Evolutionary conservation across 2,113 vertebrate genomes (phyloP), one percentile per base, ranked within the genome.

Genomic region (Gymnorhina tibicen): DNA sequence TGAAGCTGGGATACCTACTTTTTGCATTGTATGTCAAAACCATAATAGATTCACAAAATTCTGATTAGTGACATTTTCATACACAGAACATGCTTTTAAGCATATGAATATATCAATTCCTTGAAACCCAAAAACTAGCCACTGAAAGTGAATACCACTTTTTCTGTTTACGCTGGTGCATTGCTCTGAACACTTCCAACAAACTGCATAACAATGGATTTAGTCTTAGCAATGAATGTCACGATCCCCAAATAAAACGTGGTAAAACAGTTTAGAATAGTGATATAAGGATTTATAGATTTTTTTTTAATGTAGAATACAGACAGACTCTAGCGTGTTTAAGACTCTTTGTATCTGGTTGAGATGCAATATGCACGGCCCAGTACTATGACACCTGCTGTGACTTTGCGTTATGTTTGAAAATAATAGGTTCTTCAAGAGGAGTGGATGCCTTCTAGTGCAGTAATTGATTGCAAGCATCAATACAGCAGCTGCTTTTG

Each of bases 381-480:
- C 53, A 85, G 62, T 41, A 50, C 2, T 49, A 64, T 66, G 89
- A 87, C 55, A 79, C 96, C 97, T 97, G 97, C 97, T 97, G 96
- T 89, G 97, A 91, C 91, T 95, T 80, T 66, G 60, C 74, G 95
- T 96, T 98, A 91, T 98, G 94, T 95, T 93, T 96, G 93, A 97
- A 97, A 97, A 98, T 97, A 97, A 98, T 94, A 93, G 91, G 79
- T 74, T 96, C 68, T 95, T 97, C 88, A 49, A 64, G 95, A 94
- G 81, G 37, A 96, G 63, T 3, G 1, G 93, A 96, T 88, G 74
- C 58, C 82, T 95, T 95, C 90, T 58, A 92, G 42, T 92, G 39
- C 8, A 87, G 92, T 97, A 98, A 98, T 94, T 92, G 94, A 98
- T 94, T 92, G 78, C 81, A 96, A 55, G 55, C 93, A 93, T 91